Conservation (phyloP, 2,113 vertebrate genomes). For the Bubalus kerabau region DNA sequence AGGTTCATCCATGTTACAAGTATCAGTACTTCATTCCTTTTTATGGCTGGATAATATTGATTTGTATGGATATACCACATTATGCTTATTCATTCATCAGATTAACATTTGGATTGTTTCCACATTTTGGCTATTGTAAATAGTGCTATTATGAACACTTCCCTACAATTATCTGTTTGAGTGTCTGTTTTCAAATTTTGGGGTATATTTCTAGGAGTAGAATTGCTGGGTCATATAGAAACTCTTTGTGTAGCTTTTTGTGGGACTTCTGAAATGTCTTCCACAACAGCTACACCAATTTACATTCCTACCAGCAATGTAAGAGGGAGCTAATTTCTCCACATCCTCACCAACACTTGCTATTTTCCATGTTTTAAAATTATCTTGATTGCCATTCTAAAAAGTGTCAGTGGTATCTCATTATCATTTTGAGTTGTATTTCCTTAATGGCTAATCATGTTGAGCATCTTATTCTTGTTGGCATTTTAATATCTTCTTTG, state of each 20-base stretch:
- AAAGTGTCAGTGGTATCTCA: not conserved
- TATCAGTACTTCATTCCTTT: not conserved
- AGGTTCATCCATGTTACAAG: not conserved
- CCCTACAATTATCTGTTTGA: not conserved
- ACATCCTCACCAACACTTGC: not conserved
- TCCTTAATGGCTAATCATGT: not conserved
- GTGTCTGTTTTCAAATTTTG: not conserved
- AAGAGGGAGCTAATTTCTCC: not conserved
- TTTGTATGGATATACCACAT: not conserved
- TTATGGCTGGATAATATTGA: not conserved
- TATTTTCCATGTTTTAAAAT: not conserved
- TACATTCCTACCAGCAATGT: not conserved
- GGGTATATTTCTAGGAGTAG: not conserved
- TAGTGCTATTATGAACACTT: not conserved
- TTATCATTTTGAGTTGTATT: not conserved
- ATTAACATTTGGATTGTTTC: not conserved
- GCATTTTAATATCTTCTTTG: not conserved
- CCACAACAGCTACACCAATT: not conserved
- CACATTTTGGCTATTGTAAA: not conserved
- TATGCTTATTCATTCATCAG: not conserved
- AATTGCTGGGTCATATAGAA: not conserved
- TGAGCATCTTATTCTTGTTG: not conserved
- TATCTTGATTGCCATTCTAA: not conserved
- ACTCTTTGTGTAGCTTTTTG: not conserved
- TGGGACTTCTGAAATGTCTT: not conserved